Conservation (phyloP, 2,797 vertebrate genomes). For the Sebastes hubbsi region DNA sequence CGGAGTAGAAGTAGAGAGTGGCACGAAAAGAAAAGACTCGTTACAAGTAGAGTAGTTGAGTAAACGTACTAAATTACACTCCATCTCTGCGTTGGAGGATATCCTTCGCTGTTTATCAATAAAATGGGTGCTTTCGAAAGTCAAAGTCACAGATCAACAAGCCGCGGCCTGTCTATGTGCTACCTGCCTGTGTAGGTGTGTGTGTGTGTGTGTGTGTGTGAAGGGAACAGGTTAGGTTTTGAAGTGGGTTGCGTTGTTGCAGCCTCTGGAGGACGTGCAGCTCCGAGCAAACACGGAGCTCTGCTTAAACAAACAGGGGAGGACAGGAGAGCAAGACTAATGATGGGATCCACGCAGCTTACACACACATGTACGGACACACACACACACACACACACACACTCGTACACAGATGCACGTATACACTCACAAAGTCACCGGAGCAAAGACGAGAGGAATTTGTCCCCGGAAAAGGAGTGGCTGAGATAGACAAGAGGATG, state of each 20-base stretch:
- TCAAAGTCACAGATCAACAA: conserved; percentile 63
- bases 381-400: conserved; percentile 46
- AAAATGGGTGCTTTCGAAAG: conserved; percentile 14
- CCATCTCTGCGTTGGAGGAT: too few species aligned
- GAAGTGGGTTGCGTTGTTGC: conserved; percentile 64
- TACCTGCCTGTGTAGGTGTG: conserved; percentile 41
- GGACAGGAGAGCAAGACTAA: conserved; percentile 92
- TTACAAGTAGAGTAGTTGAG: too few species aligned
- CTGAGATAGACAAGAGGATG: conserved; percentile 32
- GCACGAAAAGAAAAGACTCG: too few species aligned
- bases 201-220: conserved; percentile 36
- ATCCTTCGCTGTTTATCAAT: conserved; percentile 18
- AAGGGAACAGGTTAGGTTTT: conserved; percentile 59
- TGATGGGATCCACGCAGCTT: conserved; percentile 87
- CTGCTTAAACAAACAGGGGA: conserved; percentile 91
- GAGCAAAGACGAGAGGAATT: conserved; percentile 67
- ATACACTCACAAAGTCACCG: conserved; percentile 43
- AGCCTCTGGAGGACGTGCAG: conserved; percentile 68
- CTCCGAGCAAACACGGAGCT: conserved; percentile 85
- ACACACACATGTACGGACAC: conserved; percentile 57
- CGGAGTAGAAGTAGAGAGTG: too few species aligned
- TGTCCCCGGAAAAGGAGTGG: conserved; percentile 69
- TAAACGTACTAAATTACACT: too few species aligned
- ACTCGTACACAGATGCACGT: conserved; percentile 39
- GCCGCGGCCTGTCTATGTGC: conserved; percentile 47